Evolutionary conservation across 2,797 vertebrate genomes (phyloP).

Genomic region (Gambusia yucatana): DNA sequence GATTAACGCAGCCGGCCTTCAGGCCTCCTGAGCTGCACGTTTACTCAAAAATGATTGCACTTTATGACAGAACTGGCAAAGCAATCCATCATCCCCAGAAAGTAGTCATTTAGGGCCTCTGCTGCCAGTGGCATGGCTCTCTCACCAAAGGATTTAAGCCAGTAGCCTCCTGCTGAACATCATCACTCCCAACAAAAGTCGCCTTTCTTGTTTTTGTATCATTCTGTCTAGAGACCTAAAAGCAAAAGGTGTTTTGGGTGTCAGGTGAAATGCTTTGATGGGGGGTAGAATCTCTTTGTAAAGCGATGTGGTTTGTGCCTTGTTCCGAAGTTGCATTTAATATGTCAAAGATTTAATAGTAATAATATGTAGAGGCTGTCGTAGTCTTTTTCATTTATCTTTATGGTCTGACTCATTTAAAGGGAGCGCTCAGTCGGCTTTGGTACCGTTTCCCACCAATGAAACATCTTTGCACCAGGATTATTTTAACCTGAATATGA

Average conservation of each 20-base stretch:
- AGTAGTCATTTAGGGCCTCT: conserved; percentile 47
- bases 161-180: conserved; percentile 56
- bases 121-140: conserved; percentile 50
- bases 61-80: conserved; percentile 71
- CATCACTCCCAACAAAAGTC: conserved; percentile 61
- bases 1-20: conserved; percentile 32
- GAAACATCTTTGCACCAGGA: conserved; percentile 35
- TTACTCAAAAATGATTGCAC: conserved; percentile 77
- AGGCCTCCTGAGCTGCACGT: conserved; percentile 47
- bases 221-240: conserved; percentile 46
- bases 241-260: conserved; percentile 26
- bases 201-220: conserved; percentile 68
- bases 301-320: conserved; percentile 84
- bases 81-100: conserved; percentile 52
- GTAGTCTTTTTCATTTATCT: conserved; percentile 48
- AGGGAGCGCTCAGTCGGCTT: conserved; percentile 54
- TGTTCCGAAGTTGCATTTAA: conserved; percentile 83
- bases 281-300: conserved; percentile 63
- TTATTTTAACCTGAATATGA: conserved; percentile 25
- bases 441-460: conserved; percentile 37
- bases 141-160: conserved; percentile 79
- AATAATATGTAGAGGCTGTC: conserved; percentile 70
- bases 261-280: conserved; percentile 56
- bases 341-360: conserved; percentile 72
- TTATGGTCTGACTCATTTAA: conserved; percentile 50